Percentiles rank a stretch among this genome's conserved stretches.
Conservation (phyloP, 2,113 vertebrate genomes). For the Xenopus borealis region DNA sequence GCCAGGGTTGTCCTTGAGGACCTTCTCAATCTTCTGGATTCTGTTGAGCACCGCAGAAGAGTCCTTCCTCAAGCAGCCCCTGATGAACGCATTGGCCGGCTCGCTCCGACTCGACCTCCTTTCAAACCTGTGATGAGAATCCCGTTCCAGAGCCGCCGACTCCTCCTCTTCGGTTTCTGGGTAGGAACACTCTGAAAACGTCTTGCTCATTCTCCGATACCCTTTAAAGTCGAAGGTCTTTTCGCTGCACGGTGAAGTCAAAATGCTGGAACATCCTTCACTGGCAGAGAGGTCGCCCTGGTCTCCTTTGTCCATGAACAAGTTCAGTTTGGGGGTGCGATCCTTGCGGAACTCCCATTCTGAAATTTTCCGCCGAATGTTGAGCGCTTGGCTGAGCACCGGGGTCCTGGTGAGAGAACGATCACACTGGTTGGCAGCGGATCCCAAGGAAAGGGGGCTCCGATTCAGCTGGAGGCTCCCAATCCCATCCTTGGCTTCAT, state of each 20-base stretch:
- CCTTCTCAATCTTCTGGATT: constrained; percentile 96
- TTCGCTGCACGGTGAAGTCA: constrained; percentile 88
- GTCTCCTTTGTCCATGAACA: constrained; percentile 76
- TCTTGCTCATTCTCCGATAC: constrained; percentile 89
- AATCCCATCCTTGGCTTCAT: constrained; percentile 56
- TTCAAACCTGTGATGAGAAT: constrained; percentile 75
- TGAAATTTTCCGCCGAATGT: constrained; percentile 92
- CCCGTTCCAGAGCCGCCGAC: constrained; percentile 70
- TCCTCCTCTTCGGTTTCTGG: constrained; percentile 84
- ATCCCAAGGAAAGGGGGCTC: constrained; percentile 77
- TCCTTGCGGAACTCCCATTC: constrained; percentile 93
- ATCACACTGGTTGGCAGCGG: constrained; percentile 65
- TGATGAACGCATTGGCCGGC: constrained; percentile 68
- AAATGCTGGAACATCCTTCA: constrained; percentile 85
- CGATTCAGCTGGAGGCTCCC: constrained; percentile 65
- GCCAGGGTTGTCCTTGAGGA: constrained; percentile 87
- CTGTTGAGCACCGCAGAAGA: constrained; percentile 90
- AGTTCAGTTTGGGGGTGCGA: constrained; percentile 76
- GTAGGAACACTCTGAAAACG: constrained; percentile 94
- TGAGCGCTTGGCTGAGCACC: constrained; percentile 67
- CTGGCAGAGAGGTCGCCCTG: constrained; percentile 74
- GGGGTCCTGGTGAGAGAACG: constrained; percentile 70
- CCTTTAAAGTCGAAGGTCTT: constrained; percentile 92
- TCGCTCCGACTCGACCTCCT: constrained; percentile 77
- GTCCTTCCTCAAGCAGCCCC: constrained; percentile 79